A percentile compares a stretch with the other conserved stretches of the same genome.
Conservation (phyloP, 2,797 vertebrate genomes). For the Leptodactylus fallax region DNA sequence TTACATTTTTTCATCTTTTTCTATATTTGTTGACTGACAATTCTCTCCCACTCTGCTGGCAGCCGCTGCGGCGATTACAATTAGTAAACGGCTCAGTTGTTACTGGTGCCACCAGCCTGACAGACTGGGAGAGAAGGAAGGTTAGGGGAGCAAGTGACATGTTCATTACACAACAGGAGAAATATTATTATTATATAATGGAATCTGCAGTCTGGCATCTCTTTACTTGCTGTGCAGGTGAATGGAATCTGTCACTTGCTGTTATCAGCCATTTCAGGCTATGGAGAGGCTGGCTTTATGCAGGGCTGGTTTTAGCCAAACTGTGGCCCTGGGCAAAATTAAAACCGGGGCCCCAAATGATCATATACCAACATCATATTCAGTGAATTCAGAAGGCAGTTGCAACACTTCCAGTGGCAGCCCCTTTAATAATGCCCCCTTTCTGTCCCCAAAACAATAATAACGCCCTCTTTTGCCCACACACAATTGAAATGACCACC, state of each 20-base stretch:
- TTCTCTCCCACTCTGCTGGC: slow-evolving; percentile 34
- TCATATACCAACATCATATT: no score
- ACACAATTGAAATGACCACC: no score
- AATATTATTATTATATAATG: not conserved
- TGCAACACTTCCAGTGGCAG: no score
- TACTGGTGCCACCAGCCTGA: not conserved
- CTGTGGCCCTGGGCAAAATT: no score
- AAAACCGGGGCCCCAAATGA: no score
- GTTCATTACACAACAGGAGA: not conserved
- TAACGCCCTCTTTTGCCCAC: no score
- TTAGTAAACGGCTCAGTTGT: not conserved
- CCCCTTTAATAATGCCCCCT: no score
- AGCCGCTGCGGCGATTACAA: not conserved
- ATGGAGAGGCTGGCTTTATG: not conserved
- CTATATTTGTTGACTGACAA: slow-evolving; percentile 49
- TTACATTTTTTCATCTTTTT: slow-evolving; percentile 36
- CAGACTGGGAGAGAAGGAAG: not conserved
- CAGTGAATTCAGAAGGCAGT: no score
- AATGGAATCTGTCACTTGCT: not conserved
- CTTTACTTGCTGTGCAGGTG: not conserved
- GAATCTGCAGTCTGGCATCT: not conserved
- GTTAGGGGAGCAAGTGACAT: no score
- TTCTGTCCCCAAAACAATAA: no score
- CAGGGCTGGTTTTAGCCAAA: not conserved
- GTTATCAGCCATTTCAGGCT: not conserved